Base-by-base conservation (phyloP, 2,888 invertebrate species). In the Abscondita cerata region DNA sequence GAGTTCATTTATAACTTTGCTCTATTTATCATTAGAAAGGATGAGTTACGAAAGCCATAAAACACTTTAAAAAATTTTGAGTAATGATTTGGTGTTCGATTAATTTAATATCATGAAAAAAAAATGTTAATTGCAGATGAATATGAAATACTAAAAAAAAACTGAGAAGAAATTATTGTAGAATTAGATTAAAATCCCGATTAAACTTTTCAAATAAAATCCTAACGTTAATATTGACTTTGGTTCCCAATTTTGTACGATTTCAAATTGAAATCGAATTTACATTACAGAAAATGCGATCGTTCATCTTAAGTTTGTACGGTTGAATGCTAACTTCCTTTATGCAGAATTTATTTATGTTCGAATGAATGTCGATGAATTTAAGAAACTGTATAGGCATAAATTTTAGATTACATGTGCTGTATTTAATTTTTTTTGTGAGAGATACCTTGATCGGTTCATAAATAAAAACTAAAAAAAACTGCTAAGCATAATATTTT, bases 241-340 rank as follows among this genome's bases (percentile, higher is more conserved):
- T 40, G 25, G 20, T 41, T 53, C 41, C 41, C 51, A 57, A 57
- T 57, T 57, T 41, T n/a, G 20, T 5, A 41, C 50, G 51, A 31
- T 57, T 41, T 57, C 31, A 44, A 44, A 44, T 44, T 40, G 57
- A 57, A 57, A 57, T 51, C 38, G 51, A 51, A 50, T 51, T 57
- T 57, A 51, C 38, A 57, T 51, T 51, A 51, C 38, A 19, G 44
- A 40, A 25, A 44, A 33, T 51, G 16, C 50, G 57, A 57, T 57
- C 50, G 40, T 51, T 57, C 51, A 57, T 51, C 56, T 57, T 41
- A 41, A 51, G 40, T 34, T 51, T 41, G 50, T 15, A 51, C 41
- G 41, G 40, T 51, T 51, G 40, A 51, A 38, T 57, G 51, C 47
- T 51, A 38, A 25, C 40, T 41, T 50, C 20, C 48, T 57, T 55